Evolutionary conservation across 2,113 vertebrate species (phyloP), one percentile per base, ranked within the genome.

Genomic region (Willisornis vidua): DNA sequence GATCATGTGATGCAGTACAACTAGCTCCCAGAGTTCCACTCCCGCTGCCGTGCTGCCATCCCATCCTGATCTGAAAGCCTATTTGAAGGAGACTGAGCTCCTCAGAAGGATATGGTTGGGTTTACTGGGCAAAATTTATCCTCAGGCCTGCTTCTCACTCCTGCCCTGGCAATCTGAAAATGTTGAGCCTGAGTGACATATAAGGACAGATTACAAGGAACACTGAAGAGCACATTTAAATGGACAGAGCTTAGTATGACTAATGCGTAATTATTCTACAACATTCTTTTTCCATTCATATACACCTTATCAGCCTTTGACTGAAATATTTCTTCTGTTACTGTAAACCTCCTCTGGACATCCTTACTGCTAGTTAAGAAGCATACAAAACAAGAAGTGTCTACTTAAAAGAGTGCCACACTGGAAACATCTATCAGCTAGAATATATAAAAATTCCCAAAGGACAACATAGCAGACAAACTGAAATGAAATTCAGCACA

Each of bases 221-320:
- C 7, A 55, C 51, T 9, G 20, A 71, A 77, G 28, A 55, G 58
- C 4, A 16, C n/a, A 90, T 96, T 93, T 95, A 94, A 97, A 97
- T 84, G 59, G 49, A 41, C 65, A 73, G 39, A 74, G 51, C 33
- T 96, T 93, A 90, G 81, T 75, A 92, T 67, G 87, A 97, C 37
- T 96, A 89, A 93, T 26, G 48, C 85, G 89, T 77, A 95, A 97
- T 96, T 75, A 93, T 90, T 79, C 93, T 80, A 29, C 73, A 94
- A 77, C 35, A 80, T 73, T 88, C 18, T 83, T 79, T 90, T 84
- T 75, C 85, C 39, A 71, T 95, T 95, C 77, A 91, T 65, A 90
- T 45, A 87, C 82, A 85, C 73, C 63, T 89, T 96, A 93, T 93
- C 96, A 94, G 87, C 25, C 52, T 95, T 95, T 35, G 15, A 77